These are phyloP conservation scores for Parnassius smintheus DNA, from an alignment of 2,888 invertebrate species.

Conservation along the genomic window DNA sequence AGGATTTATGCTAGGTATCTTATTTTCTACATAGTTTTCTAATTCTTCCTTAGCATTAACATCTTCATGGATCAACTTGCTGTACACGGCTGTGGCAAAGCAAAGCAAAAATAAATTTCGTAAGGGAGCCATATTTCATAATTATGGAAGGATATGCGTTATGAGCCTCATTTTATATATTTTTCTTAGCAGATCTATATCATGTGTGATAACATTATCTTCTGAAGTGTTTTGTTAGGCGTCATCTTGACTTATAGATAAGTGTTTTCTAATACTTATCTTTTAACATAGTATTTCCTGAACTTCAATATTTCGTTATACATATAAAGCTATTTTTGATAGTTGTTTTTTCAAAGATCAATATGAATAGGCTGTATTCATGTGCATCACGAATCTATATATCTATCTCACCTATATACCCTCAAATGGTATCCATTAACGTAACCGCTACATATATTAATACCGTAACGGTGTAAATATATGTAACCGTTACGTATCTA, in stretches of 20 bases:
- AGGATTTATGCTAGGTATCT: conserved; percentile 54
- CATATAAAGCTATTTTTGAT: background rate
- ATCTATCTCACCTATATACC: too few species aligned
- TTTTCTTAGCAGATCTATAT: conserved; percentile 15
- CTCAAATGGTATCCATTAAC: too few species aligned
- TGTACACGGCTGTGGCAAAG: conserved; percentile 36
- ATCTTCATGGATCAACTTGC: conserved; percentile 38
- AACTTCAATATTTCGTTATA: background rate
- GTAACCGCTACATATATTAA: too few species aligned
- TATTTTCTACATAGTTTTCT: conserved; percentile 58
- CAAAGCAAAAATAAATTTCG: conserved; percentile 34
- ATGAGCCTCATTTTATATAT: conserved; percentile 15
- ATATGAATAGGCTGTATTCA: background rate
- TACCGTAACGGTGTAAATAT: too few species aligned
- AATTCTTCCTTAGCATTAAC: conserved; percentile 42
- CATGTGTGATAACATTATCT: conserved; percentile 26
- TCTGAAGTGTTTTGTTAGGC: conserved; percentile 27
- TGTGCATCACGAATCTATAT: too few species aligned
- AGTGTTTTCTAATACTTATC: background rate
- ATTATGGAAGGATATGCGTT: background rate
- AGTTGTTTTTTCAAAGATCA: background rate
- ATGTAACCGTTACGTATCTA: too few species aligned
- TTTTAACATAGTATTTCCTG: too few species aligned
- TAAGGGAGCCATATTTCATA: conserved; percentile 28
- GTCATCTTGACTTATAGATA: conserved; percentile 24